These are phyloP conservation scores for Hipparchia sbordonii DNA, from an alignment of 2,888 invertebrate species.

Conservation along the genomic window DNA sequence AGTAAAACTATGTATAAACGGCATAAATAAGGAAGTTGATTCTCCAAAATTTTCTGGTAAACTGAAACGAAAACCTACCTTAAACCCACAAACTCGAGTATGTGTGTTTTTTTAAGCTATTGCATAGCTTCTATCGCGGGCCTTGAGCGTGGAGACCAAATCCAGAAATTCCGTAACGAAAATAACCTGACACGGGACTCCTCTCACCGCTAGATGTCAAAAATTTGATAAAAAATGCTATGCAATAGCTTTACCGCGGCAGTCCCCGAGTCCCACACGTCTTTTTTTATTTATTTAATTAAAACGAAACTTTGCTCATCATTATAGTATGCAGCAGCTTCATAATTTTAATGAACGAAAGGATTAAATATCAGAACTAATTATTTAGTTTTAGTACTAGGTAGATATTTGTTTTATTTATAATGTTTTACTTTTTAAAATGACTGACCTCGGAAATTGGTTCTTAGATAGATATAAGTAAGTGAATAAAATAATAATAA, in stretches of 20 bases:
- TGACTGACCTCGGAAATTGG: conserved; percentile 37
- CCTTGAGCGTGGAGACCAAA: too few species aligned
- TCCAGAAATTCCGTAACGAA: too few species aligned
- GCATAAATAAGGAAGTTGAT: too few species aligned
- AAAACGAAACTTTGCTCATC: not conserved
- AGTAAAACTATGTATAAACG: too few species aligned
- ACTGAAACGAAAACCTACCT: not conserved
- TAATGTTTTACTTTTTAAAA: conserved; percentile 24
- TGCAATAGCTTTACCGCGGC: too few species aligned
- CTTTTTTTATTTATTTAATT: not conserved
- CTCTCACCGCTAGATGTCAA: too few species aligned
- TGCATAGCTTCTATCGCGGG: too few species aligned
- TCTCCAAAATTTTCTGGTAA: too few species aligned
- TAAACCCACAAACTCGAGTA: not conserved
- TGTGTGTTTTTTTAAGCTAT: too few species aligned
- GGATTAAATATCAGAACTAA: conserved; percentile 25
- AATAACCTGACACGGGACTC: too few species aligned
- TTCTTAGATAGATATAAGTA: conserved; percentile 29
- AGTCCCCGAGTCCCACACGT: too few species aligned
- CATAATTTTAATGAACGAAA: conserved; percentile 22
- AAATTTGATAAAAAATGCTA: too few species aligned
- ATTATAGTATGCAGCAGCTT: conserved; percentile 33
- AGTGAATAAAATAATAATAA: conserved; percentile 36
- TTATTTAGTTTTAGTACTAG: conserved; percentile 18
- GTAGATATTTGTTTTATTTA: conserved; percentile 6